These are phyloP conservation scores for Agriopis leucophaearia DNA, from an alignment of 2,888 invertebrate species.

Conservation along the genomic window DNA sequence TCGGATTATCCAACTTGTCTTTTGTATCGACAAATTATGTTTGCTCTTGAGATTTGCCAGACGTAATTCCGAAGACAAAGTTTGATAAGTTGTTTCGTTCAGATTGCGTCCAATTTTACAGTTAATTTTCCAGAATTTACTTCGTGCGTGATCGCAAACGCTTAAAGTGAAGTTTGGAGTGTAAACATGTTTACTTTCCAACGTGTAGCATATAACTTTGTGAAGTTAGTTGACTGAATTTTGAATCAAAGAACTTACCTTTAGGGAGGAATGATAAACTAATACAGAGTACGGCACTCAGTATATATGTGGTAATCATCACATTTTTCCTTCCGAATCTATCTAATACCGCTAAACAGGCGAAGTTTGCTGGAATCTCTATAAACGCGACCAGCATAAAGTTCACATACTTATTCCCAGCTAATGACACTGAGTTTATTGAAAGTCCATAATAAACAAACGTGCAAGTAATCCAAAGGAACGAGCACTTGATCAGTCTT, in stretches of 20 bases:
- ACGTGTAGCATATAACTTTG: constrained; percentile 23
- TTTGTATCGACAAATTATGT: constrained; percentile 67
- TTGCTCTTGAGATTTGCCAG: constrained; percentile 60
- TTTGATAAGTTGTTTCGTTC: constrained; percentile 53
- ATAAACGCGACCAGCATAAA: constrained; percentile 89
- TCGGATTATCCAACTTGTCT: constrained; percentile 63
- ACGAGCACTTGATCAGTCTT: constrained; percentile 88
- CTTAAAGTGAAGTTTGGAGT: constrained; percentile 31
- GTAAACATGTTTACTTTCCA: constrained; percentile 35
- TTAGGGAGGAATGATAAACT: constrained; percentile 87
- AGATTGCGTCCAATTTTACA: constrained; percentile 44
- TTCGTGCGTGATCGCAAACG: constrained; percentile 34
- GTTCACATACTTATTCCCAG: constrained; percentile 92
- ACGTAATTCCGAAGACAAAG: constrained; percentile 53
- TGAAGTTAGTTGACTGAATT: constrained; percentile 11
- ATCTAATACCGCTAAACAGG: constrained; percentile 88
- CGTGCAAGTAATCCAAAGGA: constrained; percentile 92
- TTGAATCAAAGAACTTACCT: constrained; percentile 69
- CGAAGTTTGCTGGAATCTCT: constrained; percentile 91
- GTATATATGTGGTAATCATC: constrained; percentile 86
- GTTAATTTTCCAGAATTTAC: constrained; percentile 44
- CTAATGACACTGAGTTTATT: constrained; percentile 91
- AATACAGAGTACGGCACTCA: constrained; percentile 88
- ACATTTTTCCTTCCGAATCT: constrained; percentile 88
- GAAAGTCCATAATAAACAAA: constrained; percentile 94